Conservation (phyloP, 2,888 invertebrate species). For the Prosopocoilus inquinatus region DNA sequence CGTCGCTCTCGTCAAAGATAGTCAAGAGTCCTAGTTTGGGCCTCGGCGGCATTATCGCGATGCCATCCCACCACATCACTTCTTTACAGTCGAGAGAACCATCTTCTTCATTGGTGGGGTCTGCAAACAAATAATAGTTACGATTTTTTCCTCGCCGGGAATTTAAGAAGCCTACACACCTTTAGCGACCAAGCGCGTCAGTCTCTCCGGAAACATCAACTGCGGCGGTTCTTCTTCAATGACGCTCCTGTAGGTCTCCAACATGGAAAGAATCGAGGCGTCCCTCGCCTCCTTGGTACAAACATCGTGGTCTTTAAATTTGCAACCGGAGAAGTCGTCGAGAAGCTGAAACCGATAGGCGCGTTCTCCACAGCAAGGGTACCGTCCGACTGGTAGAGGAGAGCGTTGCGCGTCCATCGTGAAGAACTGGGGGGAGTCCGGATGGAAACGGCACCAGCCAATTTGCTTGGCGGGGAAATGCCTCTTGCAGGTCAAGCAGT, state of each 20-base stretch:
- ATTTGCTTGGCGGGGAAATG: conserved; percentile 75
- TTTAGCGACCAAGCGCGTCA: conserved; percentile 64
- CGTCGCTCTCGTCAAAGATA: conserved; percentile 27
- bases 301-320: conserved; percentile 70
- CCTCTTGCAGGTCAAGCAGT: conserved; percentile 75
- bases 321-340: conserved; percentile 64
- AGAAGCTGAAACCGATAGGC: conserved; percentile 78
- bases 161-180: conserved; percentile 42
- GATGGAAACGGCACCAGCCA: conserved; percentile 80
- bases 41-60: conserved; percentile 63
- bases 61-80: conserved; percentile 72
- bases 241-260: conserved; percentile 58
- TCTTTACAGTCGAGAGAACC: conserved; percentile 64
- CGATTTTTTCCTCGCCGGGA: not conserved
- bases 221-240: conserved; percentile 66
- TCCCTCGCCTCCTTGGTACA: conserved; percentile 65
- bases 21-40: conserved; percentile 64
- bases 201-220: conserved; percentile 65
- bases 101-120: conserved; percentile 43
- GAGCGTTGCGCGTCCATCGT: conserved; percentile 63
- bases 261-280: conserved; percentile 62
- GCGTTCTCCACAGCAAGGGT: conserved; percentile 85
- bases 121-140: conserved; percentile 3
- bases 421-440: conserved; percentile 74
- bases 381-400: conserved; percentile 69